Evolutionary conservation across 2,888 invertebrate genomes (phyloP), one percentile per base, ranked within the genome.

Genomic region (Mayetiola destructor): DNA sequence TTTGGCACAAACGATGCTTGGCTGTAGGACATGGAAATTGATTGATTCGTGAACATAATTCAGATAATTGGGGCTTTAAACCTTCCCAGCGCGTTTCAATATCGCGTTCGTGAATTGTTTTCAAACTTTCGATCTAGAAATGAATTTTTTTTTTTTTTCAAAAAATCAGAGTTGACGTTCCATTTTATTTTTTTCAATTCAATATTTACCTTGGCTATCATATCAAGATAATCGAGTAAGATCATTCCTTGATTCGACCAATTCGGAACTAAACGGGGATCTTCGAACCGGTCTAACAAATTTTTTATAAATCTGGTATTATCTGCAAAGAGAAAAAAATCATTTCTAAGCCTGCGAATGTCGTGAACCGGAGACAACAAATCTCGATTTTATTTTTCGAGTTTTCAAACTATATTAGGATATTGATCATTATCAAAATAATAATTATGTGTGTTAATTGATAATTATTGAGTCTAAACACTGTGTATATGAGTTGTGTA

Each of bases 181-280:
- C n/a, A 52, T 12, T 39, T 32, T 32, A 32, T 23, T 14, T 48
- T 37, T 9, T 9, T 9, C 12, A 5, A 37, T 37, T 14, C 4
- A 37, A n/a, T 12, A 48, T 27, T 65, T 60, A 81, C 79, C 73
- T 82, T 80, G 20, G 75, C 75, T 42, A 78, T 80, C 1, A 88
- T 78, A 32, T 78, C 78, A 62, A 88, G 76, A 64, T 85, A 90
- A 63, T 84, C 82, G 64, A 83, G 74, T 39, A 84, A 75, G 32
- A 88, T 80, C 63, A 80, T 79, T 0, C 88, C 89, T 59, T 85
- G 85, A 61, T 73, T 74, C 57, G 76, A 72, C 89, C 89, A 89
- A 61, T 83, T 82, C 62, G 79, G 77, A 37, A 88, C 79, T 55
- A 77, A 74, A 56, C 76, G 73, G 8, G 75, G 73, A 30, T 74